Evolutionary conservation across 2,888 invertebrate species (phyloP), one percentile per base, ranked within the genome.

Genomic region (Idaea aversata): DNA sequence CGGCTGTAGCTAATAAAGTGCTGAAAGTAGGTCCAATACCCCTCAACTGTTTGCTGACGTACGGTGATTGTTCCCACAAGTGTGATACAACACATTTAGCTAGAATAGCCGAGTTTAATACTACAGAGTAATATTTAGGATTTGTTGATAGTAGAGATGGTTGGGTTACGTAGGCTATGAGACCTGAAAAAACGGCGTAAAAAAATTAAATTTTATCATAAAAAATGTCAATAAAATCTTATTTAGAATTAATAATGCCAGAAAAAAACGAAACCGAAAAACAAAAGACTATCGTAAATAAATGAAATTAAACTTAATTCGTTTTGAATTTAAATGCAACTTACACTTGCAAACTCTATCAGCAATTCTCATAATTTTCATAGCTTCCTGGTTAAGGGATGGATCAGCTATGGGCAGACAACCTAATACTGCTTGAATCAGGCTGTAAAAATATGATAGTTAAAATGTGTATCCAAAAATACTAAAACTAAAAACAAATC

Each of bases 371-470:
- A 96, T 94, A 62, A 97, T 94, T 83, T 95, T 95, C 74, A 91
- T 87, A 4, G 95, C 94, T 82, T 97, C 97, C 82, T 96, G 95
- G 71, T 94, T 90, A 35, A 97, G 87, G 0, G 95, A 94, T 36
- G 95, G 94, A 75, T 97, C 96, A 3, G 93, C 88, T 62, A 97
- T 95, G 34, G 94, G 90, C 57, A 96, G 87, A 79, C 95, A 95
- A 2, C 96, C 96, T 36, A 97, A 92, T 6, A 94, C 89, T 0
- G 97, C 96, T 93, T 97, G 97, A 67, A 97, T 95, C 63, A 97
- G 86, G 78, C 96, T 96, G 83, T 75, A 77, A 77, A 66, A n/a
- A 67, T 62, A n/a, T 61, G 15, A 7, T 7, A 47, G 7, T 13
- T 47, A 4, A 0, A 13, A 47, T 3, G 47, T 47, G 36, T 7